phyloP scores from a whole-genome alignment of 2,797 vertebrate species.

The Podargus strigoides region DNA sequence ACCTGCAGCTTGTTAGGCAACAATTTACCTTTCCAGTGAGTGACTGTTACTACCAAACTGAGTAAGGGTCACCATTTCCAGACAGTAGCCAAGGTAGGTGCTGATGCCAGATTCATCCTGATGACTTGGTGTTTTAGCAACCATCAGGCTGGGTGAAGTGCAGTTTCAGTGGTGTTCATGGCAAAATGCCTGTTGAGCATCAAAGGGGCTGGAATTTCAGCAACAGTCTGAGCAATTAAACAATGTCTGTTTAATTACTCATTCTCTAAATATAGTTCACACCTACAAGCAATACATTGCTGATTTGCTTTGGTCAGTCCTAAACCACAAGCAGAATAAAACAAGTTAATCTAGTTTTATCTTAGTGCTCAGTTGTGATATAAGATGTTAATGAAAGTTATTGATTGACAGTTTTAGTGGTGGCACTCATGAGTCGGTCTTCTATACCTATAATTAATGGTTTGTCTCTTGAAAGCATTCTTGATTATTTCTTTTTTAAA shows the following conservation, averaged over 20 bases:
- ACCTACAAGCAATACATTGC: not conserved
- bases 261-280: accelerated
- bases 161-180: not conserved
- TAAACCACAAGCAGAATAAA: not conserved
- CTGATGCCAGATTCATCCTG: not conserved
- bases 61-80: not conserved
- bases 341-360: not conserved
- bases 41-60: not conserved
- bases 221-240: not conserved
- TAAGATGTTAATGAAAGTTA: not conserved
- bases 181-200: not conserved
- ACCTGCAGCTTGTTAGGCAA: not conserved
- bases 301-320: not conserved
- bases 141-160: not conserved
- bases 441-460: accelerated
- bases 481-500: not conserved
- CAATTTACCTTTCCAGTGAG: no score
- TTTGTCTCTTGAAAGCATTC: not conserved
- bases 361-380: not conserved
- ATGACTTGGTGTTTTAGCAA: not conserved
- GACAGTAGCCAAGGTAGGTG: accelerated
- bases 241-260: not conserved
- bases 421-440: not conserved
- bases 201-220: not conserved
- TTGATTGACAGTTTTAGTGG: not conserved